Conservation (phyloP, 2,797 vertebrate genomes). For the Anomalospiza imberbis region DNA sequence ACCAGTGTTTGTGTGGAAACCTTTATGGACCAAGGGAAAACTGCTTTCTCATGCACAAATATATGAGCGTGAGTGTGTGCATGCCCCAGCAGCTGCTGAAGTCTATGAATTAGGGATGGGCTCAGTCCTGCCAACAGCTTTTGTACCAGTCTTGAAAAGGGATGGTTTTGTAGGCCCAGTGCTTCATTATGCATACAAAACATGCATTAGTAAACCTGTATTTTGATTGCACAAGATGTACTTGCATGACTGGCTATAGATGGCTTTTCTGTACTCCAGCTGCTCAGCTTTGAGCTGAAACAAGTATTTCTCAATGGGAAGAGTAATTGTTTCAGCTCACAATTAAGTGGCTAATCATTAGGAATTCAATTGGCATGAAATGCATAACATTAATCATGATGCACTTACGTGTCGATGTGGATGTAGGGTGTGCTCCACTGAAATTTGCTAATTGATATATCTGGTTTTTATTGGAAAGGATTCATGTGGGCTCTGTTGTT, state of each 20-base stretch:
- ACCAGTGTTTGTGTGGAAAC: neutral
- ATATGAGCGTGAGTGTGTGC: neutral
- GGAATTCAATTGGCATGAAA: slow-evolving; percentile 37
- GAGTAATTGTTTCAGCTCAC: slow-evolving; percentile 29
- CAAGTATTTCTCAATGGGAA: slow-evolving; percentile 8
- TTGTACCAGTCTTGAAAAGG: neutral
- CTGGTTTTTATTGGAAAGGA: neutral
- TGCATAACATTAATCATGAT: neutral
- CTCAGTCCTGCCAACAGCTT: neutral
- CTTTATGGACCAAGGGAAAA: neutral
- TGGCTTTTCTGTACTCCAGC: neutral
- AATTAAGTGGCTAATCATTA: slow-evolving; percentile 47
- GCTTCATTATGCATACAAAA: neutral
- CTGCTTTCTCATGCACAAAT: neutral
- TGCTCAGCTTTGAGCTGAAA: neutral
- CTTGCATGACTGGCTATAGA: neutral
- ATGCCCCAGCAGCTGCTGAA: neutral
- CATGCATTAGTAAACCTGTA: neutral
- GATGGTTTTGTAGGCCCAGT: neutral
- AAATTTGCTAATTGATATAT: neutral
- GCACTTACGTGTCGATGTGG: neutral
- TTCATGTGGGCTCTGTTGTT: neutral
- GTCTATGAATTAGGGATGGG: neutral
- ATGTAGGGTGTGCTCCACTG: neutral
- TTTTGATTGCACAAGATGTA: neutral